Evolutionary conservation across 2,797 vertebrate species (phyloP).

Genomic region (Dromococcyx pavoninus): DNA sequence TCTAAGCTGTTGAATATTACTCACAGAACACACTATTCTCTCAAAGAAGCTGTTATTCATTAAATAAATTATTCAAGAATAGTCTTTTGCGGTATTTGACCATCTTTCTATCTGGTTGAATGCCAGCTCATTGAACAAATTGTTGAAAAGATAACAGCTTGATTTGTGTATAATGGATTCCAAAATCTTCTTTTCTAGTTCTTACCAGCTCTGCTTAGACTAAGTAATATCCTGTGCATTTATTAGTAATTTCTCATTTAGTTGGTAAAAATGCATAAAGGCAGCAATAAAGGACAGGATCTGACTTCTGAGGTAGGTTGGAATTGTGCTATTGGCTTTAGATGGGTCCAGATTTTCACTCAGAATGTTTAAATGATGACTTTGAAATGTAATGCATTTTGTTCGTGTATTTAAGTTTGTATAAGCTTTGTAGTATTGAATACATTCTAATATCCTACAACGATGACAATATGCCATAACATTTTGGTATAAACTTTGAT

Average conservation of each 20-base stretch:
- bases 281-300: background rate
- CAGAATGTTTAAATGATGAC: background rate
- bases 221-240: slow-evolving; percentile 15
- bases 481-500: background rate
- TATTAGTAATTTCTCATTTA: slow-evolving; percentile 36
- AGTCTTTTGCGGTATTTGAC: slow-evolving; percentile 43
- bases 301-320: background rate
- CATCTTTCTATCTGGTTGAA: slow-evolving; percentile 42
- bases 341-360: background rate
- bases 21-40: slow-evolving; percentile 12
- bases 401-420: background rate
- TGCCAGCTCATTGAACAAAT: slow-evolving; percentile 50
- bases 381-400: background rate
- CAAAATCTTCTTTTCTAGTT: slow-evolving; percentile 39
- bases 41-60: slow-evolving; percentile 27
- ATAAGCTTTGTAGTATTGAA: background rate
- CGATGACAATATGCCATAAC: background rate
- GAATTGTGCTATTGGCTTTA: background rate
- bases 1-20: slow-evolving; percentile 24
- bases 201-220: slow-evolving; percentile 17
- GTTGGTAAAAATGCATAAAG: background rate
- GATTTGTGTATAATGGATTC: slow-evolving; percentile 61
- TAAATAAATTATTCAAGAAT: slow-evolving; percentile 58
- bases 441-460: background rate
- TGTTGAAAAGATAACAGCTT: slow-evolving; percentile 49